Evolutionary conservation across 2,797 vertebrate genomes (phyloP), one percentile per base, ranked within the genome.

Genomic region (Sebastes iracundus): DNA sequence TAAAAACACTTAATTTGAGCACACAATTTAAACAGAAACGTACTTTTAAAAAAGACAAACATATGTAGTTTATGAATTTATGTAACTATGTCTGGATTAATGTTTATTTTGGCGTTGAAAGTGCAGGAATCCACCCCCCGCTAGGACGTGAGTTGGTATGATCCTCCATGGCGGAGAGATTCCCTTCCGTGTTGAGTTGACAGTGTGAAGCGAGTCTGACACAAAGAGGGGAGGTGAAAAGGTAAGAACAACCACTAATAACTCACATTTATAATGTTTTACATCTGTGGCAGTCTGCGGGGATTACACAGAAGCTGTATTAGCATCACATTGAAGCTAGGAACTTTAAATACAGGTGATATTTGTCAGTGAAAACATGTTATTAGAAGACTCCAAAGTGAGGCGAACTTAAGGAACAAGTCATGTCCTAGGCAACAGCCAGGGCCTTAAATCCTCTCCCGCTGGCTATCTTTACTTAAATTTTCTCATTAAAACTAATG

Each of bases 101-200:
- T 1, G 20, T 10, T 2, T 10, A n/a, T 38, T 55, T 22, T 16
- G 2, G 2, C 1, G 2, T 22, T 6, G 2, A n/a, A 46, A 70
- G 2, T 30, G 7, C 6, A 27, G 3, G 9, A 5, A 53, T 38
- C 60, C 67, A 7, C 85, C 86, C 86, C 90, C 88, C 81, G 27
- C 65, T 3, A 0, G 20, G 20, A 13, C 1, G 4, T 6, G n/a
- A 87, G 53, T 79, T 92, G 83, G 93, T 95, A 83, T 63, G 46
- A 8, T 72, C 93, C 88, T 72, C n/a, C 80, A 61, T 89, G 80
- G 84, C 91, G 93, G 92, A 92, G 93, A 87, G 77, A 90, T 91
- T 91, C 88, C 78, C 93, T 94, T 93, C 94, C 91, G 92, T 72
- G 55, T 90, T 85, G 61, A 62, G 67, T 28, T 38, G 35, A 2